Percentiles rank a stretch among this genome's conserved stretches.
Conservation (phyloP, 35 echinoderm and acorn worm species). For the Hemicentrotus pulcherrimus region DNA sequence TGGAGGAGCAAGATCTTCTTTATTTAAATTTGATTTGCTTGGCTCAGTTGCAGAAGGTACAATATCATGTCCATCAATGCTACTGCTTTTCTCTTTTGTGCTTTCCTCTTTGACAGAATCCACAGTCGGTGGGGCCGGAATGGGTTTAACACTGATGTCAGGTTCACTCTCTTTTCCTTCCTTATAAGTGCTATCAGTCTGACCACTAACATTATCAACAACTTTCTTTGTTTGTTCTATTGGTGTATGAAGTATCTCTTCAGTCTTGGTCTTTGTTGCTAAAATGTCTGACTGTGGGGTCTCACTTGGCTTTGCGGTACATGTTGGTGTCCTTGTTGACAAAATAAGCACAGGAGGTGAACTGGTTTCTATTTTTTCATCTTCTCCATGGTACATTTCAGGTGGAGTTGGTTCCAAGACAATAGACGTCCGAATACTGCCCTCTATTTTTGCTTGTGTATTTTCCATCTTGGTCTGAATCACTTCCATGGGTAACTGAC, state of each 20-base stretch:
- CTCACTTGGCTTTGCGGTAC: not conserved
- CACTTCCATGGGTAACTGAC: not conserved
- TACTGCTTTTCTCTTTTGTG: not conserved
- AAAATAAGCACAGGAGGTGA: not conserved
- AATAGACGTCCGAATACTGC: not conserved
- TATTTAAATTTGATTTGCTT: not conserved
- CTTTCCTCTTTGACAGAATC: not conserved
- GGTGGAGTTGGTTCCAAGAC: constrained; percentile 11
- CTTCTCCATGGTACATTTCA: not conserved
- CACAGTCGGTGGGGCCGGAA: not conserved
- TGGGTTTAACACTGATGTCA: not conserved
- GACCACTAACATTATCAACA: not conserved
- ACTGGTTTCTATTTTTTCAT: not conserved
- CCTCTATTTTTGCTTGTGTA: not conserved
- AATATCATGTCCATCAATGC: not conserved
- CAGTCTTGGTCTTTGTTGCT: not conserved
- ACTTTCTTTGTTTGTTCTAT: not conserved
- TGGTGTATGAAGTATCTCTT: not conserved
- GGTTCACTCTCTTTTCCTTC: not conserved
- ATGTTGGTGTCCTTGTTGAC: not conserved
- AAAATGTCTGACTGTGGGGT: not conserved
- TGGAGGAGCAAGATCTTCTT: not conserved
- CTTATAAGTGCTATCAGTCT: not conserved
- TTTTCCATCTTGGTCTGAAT: constrained; percentile 1
- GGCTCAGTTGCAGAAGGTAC: not conserved